Evolutionary conservation across 1,140 invertebrate species (phyloP).

Genomic region (Megathymus violae): DNA sequence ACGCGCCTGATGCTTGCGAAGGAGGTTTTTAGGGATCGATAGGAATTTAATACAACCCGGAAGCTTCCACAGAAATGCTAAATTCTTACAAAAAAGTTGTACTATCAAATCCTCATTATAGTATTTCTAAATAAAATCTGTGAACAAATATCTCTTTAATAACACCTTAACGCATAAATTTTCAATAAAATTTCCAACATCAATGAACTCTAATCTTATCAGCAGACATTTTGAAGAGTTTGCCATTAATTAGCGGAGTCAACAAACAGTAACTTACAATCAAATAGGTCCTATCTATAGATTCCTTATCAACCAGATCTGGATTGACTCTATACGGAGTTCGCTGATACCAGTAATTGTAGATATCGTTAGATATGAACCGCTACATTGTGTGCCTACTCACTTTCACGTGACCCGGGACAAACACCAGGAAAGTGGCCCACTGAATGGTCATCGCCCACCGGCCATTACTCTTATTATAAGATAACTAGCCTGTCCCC

Average conservation of each 20-base stretch:
- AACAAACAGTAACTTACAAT: background rate
- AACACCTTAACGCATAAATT: background rate
- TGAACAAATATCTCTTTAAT: background rate
- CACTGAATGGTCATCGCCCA: conserved; percentile 48
- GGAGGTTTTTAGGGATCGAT: too few relatives aligned
- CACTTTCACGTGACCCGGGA: conserved; percentile 56
- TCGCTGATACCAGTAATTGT: conserved; percentile 29
- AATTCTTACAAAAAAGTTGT: too few relatives aligned
- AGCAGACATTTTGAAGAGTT: background rate
- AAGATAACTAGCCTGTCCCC: conserved; percentile 43
- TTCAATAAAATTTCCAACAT: background rate
- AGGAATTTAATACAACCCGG: too few relatives aligned
- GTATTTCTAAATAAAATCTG: too few relatives aligned
- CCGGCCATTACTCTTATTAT: conserved; percentile 44
- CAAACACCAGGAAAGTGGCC: conserved; percentile 53
- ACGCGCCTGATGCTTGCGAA: too few relatives aligned
- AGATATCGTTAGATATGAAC: conserved; percentile 30
- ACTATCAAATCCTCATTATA: too few relatives aligned
- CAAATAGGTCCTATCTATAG: background rate
- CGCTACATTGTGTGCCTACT: conserved; percentile 25
- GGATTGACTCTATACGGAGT: conserved; percentile 17
- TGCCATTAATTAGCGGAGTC: conserved; percentile 7
- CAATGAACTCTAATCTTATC: background rate
- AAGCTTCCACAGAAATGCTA: too few relatives aligned
- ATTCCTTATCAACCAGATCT: background rate